These are phyloP conservation scores for Xenopus borealis DNA, from an alignment of 2,113 vertebrate genomes.

Conservation along the genomic window DNA sequence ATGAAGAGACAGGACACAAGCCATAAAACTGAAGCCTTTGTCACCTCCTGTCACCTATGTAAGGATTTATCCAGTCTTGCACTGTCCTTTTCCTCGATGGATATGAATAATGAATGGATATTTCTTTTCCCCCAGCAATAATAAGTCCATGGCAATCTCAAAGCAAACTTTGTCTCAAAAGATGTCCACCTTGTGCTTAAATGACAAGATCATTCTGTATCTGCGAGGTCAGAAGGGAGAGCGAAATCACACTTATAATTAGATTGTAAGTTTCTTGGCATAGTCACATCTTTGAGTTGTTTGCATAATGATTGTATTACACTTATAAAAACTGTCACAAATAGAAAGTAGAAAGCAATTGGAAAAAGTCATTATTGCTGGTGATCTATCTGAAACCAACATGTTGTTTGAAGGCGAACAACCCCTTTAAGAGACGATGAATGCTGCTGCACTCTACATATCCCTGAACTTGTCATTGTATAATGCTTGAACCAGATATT, in stretches of 20 bases:
- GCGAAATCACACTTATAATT: background rate
- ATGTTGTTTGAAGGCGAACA: no score
- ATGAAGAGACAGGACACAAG: conserved; percentile 40
- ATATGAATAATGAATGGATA: conserved; percentile 43
- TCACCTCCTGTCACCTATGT: conserved; percentile 43
- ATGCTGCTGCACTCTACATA: no score
- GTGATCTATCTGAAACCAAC: no score
- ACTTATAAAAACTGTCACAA: no score
- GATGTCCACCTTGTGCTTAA: conserved; percentile 11
- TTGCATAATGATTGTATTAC: no score
- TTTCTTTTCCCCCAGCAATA: conserved; percentile 30
- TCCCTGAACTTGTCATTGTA: no score
- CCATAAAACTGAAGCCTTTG: conserved; percentile 41
- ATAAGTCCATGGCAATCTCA: conserved; percentile 27
- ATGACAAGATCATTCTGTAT: conserved; percentile 11
- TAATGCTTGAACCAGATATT: no score
- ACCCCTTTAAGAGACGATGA: no score
- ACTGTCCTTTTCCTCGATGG: conserved; percentile 39
- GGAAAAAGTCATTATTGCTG: no score
- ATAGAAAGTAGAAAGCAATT: no score
- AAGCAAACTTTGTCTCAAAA: conserved; percentile 33
- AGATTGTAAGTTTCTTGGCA: background rate
- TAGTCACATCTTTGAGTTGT: background rate
- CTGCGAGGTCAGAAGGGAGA: conserved; percentile 6
- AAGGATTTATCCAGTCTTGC: conserved; percentile 40